phyloP scores from a whole-genome alignment of 1,140 invertebrate genomes.

The Drosophila nebulosa region DNA sequence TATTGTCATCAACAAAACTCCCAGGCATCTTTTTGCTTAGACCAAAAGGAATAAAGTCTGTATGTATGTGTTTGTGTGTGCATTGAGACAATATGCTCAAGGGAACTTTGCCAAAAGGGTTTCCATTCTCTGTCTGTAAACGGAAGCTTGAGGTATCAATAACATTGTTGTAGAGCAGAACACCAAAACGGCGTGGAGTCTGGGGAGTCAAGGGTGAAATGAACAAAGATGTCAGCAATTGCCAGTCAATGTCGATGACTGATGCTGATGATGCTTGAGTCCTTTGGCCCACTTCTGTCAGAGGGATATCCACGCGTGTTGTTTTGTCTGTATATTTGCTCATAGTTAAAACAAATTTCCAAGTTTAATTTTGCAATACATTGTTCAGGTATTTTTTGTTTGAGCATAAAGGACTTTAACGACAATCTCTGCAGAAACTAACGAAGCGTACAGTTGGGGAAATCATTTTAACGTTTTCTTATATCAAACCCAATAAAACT shows the following conservation, averaged over 20 bases:
- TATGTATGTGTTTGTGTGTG: not conserved
- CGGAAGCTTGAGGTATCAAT: constrained; percentile 67
- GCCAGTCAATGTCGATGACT: constrained; percentile 24
- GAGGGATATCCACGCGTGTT: not conserved
- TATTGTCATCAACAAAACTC: constrained; percentile 63
- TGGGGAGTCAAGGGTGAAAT: constrained; percentile 13
- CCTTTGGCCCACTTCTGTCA: constrained; percentile 1
- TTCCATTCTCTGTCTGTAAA: constrained; percentile 52
- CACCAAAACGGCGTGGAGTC: not conserved
- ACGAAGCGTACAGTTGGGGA: not conserved
- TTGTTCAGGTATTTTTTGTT: constrained; percentile 1
- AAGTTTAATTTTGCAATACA: constrained; percentile 48
- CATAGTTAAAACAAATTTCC: constrained; percentile 60
- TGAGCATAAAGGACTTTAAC: not conserved
- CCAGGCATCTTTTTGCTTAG: constrained; percentile 24
- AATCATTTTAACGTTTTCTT: not conserved
- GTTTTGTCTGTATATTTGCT: constrained; percentile 34
- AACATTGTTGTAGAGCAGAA: constrained; percentile 54
- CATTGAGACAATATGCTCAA: constrained; percentile 47
- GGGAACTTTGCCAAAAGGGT: constrained; percentile 63
- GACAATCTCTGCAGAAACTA: not conserved
- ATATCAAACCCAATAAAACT: not conserved
- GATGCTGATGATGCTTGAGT: constrained; percentile 1
- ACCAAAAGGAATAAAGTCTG: constrained; percentile 41
- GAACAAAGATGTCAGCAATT: constrained; percentile 53